Base-by-base conservation (phyloP, 2,797 vertebrate genomes). In the Eospalax fontanierii region DNA sequence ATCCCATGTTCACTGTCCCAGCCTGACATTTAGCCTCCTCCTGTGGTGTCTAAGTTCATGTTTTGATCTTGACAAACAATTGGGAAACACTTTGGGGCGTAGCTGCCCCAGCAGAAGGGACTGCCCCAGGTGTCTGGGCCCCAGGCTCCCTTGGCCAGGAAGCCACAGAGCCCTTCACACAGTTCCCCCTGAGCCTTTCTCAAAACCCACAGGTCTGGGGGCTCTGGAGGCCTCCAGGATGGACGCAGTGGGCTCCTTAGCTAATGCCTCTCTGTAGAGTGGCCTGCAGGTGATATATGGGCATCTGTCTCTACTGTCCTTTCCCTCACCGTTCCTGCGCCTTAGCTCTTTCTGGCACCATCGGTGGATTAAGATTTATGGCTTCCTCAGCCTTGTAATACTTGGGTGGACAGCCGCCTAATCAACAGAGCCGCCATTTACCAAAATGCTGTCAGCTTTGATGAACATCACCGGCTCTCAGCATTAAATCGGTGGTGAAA, bases 361-460 rank as follows among this genome's bases (percentile, higher is more conserved):
- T 90, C 95, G 11, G 50, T 71, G 91, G 95, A 97, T 98, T 95
- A 97, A 97, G 97, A 98, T 98, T 97, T 98, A 97, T 97, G 95
- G 94, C 92, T 94, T 83, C 96, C 94, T 81, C 61, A 81, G 97
- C 95, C 96, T 95, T 97, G 96, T 97, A 96, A 97, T 97, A 97
- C 97, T 97, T 96, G 97, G 95, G 96, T 97, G 97, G 97, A 97
- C 97, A 97, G 96, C 90, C 8, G 95, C 93, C 97, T 97, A 97
- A 97, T 98, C 96, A 97, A 91, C 96, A 97, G 95, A 96, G 94
- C 94, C 22, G 85, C 96, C 96, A 80, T 97, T 97, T 96, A 97
- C 97, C 97, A 98, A 97, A 97, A 97, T 90, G 95, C 96, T 98
- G 97, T 98, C 97, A 97, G 96, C 59, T 96, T 93, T 96, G 97